Evolutionary conservation across 2,113 vertebrate species (phyloP).

Genomic region (Varanus komodoensis): DNA sequence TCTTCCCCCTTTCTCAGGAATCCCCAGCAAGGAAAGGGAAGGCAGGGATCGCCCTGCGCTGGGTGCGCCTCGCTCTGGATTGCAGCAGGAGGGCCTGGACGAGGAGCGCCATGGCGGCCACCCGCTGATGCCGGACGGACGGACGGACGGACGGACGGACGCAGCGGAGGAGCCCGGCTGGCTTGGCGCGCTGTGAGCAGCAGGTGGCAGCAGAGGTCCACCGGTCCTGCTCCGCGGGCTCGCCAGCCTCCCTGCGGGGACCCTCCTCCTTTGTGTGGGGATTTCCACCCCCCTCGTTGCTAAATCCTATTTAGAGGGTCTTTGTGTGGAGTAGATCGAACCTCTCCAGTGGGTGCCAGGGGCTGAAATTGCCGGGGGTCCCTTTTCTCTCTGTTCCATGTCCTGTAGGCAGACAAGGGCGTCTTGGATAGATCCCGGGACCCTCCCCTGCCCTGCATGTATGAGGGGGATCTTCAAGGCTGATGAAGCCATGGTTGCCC

Average conservation of each 20-base stretch:
- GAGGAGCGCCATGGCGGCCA: too few species aligned
- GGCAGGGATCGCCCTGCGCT: too few species aligned
- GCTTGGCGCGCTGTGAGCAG: not conserved
- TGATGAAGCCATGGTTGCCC: not conserved
- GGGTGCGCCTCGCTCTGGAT: too few species aligned
- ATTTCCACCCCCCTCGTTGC: conserved; percentile 4
- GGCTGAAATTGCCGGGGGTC: not conserved
- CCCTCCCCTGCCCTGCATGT: not conserved
- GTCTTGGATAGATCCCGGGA: not conserved
- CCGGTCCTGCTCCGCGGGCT: not conserved
- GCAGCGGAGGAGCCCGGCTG: too few species aligned
- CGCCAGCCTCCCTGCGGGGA: not conserved
- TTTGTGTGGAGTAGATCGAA: conserved; percentile 11
- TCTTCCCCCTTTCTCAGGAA: too few species aligned
- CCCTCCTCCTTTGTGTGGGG: not conserved
- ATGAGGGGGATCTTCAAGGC: not conserved
- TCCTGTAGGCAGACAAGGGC: not conserved
- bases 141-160: too few species aligned
- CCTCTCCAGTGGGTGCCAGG: not conserved
- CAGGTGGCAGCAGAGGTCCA: conserved; percentile 10
- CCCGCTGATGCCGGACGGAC: too few species aligned
- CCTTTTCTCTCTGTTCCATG: not conserved
- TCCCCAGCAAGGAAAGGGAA: too few species aligned
- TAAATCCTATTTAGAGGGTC: conserved; percentile 25
- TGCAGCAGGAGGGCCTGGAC: too few species aligned